Evolutionary conservation across 2,888 invertebrate genomes (phyloP), one percentile per base, ranked within the genome.

Genomic region (Hypena proboscidalis): DNA sequence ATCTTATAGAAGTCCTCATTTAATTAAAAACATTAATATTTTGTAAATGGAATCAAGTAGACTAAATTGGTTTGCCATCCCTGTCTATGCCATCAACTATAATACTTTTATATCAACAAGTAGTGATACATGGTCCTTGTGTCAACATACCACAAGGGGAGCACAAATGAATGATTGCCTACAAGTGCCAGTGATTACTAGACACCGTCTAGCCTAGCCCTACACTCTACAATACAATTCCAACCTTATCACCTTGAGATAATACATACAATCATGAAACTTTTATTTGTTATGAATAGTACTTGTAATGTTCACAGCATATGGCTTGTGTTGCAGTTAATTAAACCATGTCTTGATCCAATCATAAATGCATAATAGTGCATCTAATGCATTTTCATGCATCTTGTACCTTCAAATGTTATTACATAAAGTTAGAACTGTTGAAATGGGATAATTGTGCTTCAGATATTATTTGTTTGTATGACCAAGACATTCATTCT

Each of bases 131-230:
- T 53, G 35, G 39, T 43, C 41, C 58, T 44, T 43, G 36, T 58
- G 48, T 53, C 53, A 51, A 53, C 51, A 49, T 42, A 43, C 35
- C 37, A 46, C 40, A 57, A 64, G 66, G 73, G 78, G 79, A 76
- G 80, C 77, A 74, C 74, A 85, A 84, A 85, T 85, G 83, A 84
- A 89, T 88, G 86, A 88, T 87, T 87, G 85, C 87, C 66, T 84
- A 87, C 85, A 90, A 88, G 84, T 88, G 87, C 76, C 55, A 62
- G 45, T 80, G 69, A 85, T 84, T 82, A 69, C 74, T 67, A 49
- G 44, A 58, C 62, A 47, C 47, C 48, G 64, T 52, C 52, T 64
- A 53, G 44, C 43, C 47, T 56, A 54, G 25, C 27, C 33, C 29
- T 44, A 30, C 11, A 19, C 4, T 40, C 34, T 34, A 55, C 43